Percentiles rank a stretch among this genome's conserved stretches.
phyloP scores from a whole-genome alignment of 2,888 invertebrate species.

The Baccha elongata region DNA sequence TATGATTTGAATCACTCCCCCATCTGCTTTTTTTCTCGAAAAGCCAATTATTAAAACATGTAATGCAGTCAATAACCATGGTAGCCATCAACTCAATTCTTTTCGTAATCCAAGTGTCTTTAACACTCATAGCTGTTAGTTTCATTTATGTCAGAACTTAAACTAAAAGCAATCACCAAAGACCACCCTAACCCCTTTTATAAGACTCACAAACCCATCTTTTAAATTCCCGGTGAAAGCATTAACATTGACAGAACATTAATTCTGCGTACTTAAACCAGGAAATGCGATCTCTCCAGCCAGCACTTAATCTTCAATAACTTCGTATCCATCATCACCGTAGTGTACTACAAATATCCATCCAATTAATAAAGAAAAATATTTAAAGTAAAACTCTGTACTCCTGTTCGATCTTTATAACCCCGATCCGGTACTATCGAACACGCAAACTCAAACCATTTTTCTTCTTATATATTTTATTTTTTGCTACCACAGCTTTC shows the following conservation, averaged over 20 bases:
- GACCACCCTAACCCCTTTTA: not conserved
- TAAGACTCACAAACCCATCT: slow-evolving; percentile 20
- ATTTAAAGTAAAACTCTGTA: slow-evolving; percentile 19
- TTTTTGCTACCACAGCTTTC: slow-evolving; percentile 48
- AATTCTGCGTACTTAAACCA: slow-evolving; percentile 41
- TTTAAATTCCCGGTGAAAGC: slow-evolving; percentile 58
- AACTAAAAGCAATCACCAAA: too few relatives aligned
- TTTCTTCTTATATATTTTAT: too few relatives aligned
- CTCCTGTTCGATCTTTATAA: slow-evolving; percentile 32
- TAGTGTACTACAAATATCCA: slow-evolving; percentile 45
- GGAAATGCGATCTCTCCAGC: slow-evolving; percentile 56
- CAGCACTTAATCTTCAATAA: slow-evolving; percentile 67
- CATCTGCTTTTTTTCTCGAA: too few relatives aligned
- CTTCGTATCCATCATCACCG: slow-evolving; percentile 64
- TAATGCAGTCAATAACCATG: too few relatives aligned
- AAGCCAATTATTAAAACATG: too few relatives aligned
- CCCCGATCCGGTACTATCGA: slow-evolving; percentile 1
- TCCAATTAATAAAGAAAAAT: slow-evolving; percentile 60
- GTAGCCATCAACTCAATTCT: too few relatives aligned
- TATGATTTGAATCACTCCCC: too few relatives aligned
- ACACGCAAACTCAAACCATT: slow-evolving; percentile 27
- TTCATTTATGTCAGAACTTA: too few relatives aligned
- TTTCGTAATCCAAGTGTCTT: too few relatives aligned
- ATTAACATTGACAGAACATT: slow-evolving; percentile 59
- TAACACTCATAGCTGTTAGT: too few relatives aligned